These are phyloP conservation scores for Melanostigma gelatinosum DNA, from an alignment of 2,113 vertebrate genomes.

Conservation along the genomic window DNA sequence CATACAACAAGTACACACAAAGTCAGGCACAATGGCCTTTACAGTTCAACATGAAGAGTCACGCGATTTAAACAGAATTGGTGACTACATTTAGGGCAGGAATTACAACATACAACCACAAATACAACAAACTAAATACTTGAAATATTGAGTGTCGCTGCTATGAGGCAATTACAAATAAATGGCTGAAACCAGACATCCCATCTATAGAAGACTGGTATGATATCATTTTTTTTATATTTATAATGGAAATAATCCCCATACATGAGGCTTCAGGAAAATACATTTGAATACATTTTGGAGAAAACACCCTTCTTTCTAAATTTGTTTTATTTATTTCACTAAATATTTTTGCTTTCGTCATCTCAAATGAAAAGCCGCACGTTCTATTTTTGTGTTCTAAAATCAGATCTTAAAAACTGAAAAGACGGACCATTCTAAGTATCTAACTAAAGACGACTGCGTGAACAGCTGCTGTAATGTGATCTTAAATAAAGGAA, in stretches of 20 bases:
- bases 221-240: neutral
- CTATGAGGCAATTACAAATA: neutral
- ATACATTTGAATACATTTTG: neutral
- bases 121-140: neutral
- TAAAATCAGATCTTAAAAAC: too few relatives aligned
- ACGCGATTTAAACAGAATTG: neutral
- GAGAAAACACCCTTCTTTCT: neutral
- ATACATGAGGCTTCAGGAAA: neutral
- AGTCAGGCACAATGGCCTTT: neutral
- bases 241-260: neutral
- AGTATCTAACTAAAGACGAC: neutral
- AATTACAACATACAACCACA: neutral
- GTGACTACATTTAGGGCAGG: too few relatives aligned
- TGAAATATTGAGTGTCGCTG: neutral
- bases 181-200: neutral
- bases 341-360: neutral
- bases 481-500: too few relatives aligned
- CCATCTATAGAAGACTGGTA: neutral
- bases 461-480: too few relatives aligned
- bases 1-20: neutral
- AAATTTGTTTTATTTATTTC: too few relatives aligned
- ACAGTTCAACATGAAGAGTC: neutral
- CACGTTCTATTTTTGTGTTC: neutral
- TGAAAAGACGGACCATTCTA: neutral
- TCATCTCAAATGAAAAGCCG: neutral